A percentile compares a stretch with the other conserved stretches of the same genome.
Evolutionary conservation across 2,113 vertebrate species (phyloP).

Genomic region (Anoura caudifer): DNA sequence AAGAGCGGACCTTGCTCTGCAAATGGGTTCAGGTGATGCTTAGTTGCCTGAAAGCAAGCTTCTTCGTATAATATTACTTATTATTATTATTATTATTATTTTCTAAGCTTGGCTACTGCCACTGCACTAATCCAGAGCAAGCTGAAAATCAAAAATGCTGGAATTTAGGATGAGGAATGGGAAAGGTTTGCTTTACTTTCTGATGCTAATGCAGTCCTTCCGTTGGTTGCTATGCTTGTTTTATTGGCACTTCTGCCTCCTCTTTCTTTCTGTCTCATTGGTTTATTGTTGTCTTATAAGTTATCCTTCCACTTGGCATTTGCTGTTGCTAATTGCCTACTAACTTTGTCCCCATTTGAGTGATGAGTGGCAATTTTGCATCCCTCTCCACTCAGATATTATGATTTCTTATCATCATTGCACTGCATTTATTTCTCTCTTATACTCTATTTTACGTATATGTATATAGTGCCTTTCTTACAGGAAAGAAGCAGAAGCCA

Average conservation of each 20-base stretch:
- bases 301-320: constrained; percentile 60
- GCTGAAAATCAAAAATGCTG: neutral
- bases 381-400: constrained; percentile 32
- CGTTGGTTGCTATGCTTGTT: neutral
- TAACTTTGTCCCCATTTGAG: constrained; percentile 56
- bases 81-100: constrained; percentile 36
- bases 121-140: neutral
- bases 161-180: neutral
- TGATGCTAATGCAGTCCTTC: neutral
- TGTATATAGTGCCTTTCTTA: constrained; percentile 41
- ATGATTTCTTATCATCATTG: constrained; percentile 59
- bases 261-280: constrained; percentile 52
- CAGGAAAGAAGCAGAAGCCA: constrained; percentile 26
- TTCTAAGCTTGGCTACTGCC: constrained; percentile 17
- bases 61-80: constrained; percentile 5
- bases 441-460: constrained; percentile 46
- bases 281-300: constrained; percentile 59
- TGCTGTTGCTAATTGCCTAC: constrained; percentile 65
- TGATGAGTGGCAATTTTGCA: constrained; percentile 59
- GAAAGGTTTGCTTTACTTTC: constrained; percentile 31
- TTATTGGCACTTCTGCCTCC: constrained; percentile 13
- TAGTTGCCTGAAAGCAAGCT: neutral
- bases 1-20: neutral
- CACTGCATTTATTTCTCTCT: constrained; percentile 37
- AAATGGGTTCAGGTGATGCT: neutral